A percentile compares a stretch with the other conserved stretches of the same genome.
Conservation (phyloP, 2,113 vertebrate species). For the cat (Felis catus) region DNA sequence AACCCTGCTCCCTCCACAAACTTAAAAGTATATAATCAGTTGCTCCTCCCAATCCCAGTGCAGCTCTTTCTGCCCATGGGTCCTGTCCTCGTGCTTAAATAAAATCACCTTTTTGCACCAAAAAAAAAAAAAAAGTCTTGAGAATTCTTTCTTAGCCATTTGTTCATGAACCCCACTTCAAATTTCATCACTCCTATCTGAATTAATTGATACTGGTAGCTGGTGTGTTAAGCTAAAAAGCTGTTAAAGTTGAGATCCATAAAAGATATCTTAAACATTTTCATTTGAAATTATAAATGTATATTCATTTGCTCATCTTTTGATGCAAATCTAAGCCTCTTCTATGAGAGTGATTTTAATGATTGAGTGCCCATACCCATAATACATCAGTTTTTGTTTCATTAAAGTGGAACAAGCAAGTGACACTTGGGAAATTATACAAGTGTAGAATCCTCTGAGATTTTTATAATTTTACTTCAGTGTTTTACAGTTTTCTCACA, state of each 20-base stretch:
- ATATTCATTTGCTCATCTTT: background rate
- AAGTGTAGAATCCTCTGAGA: background rate
- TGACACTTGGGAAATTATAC: background rate
- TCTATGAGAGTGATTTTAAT: slow-evolving; percentile 1
- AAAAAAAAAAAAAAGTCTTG: too few relatives aligned
- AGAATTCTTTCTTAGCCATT: too few relatives aligned
- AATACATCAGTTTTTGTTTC: slow-evolving; percentile 8
- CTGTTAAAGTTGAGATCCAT: background rate
- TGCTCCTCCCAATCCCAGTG: too few relatives aligned
- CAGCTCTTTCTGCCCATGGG: too few relatives aligned
- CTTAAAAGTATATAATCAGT: too few relatives aligned
- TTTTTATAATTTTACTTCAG: background rate
- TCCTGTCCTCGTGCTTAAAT: too few relatives aligned
- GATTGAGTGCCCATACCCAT: background rate
- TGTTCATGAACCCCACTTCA: too few relatives aligned
- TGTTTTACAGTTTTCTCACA: background rate
- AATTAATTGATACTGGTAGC: background rate
- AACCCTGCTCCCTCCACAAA: too few relatives aligned
- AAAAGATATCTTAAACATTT: slow-evolving; percentile 6
- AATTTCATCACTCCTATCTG: background rate
- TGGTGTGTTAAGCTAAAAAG: background rate
- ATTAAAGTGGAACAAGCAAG: background rate
- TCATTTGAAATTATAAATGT: background rate
- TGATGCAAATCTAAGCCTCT: background rate
- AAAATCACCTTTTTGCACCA: too few relatives aligned